Evolutionary conservation across 1,140 invertebrate species (phyloP).

Genomic region (Heliothis virescens): DNA sequence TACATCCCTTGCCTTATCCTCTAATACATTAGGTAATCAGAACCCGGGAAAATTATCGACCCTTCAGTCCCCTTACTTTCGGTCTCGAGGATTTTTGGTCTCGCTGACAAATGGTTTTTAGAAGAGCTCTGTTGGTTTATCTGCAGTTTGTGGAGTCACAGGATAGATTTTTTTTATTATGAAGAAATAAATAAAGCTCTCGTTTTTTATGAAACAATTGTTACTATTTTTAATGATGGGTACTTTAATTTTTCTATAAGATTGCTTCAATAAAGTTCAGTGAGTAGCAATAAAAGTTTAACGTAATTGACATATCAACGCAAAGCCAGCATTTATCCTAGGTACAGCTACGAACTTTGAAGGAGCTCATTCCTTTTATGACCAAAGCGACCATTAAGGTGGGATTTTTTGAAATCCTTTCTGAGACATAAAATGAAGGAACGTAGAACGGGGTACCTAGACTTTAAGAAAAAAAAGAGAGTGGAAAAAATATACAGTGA

Average conservation of each 20-base stretch:
- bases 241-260: neutral
- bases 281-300: neutral
- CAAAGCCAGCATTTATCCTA: constrained; percentile 27
- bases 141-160: neutral
- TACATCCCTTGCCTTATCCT: constrained; percentile 65
- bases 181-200: neutral
- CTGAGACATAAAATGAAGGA: constrained; percentile 1
- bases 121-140: constrained; percentile 13
- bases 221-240: neutral
- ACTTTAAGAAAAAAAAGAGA: neutral
- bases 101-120: constrained; percentile 5
- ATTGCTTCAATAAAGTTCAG: neutral
- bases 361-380: constrained; percentile 34
- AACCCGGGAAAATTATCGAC: constrained; percentile 61
- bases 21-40: constrained; percentile 52
- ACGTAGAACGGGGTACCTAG: neutral
- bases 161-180: neutral
- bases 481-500: neutral
- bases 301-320: constrained; percentile 13
- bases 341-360: constrained; percentile 18
- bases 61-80: constrained; percentile 39
- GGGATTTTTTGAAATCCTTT: constrained; percentile 33
- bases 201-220: neutral
- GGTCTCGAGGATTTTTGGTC: neutral
- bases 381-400: constrained; percentile 12